These are phyloP conservation scores for Eclectus roratus DNA, from an alignment of 2,113 vertebrate species.

Conservation along the genomic window DNA sequence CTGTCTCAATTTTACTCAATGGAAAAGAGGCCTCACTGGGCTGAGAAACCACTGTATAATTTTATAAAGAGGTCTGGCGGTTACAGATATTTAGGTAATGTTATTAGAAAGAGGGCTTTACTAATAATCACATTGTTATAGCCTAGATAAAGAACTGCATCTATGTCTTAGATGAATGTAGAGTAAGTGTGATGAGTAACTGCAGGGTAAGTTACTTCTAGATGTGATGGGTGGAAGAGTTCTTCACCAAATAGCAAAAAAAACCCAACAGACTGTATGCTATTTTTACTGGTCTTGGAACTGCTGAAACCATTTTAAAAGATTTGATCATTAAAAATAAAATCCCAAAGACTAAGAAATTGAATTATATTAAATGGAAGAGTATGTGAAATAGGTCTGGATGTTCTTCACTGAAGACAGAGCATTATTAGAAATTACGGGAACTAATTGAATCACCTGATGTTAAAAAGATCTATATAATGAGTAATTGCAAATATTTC, in stretches of 20 bases:
- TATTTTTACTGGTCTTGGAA: not conserved
- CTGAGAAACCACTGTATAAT: not conserved
- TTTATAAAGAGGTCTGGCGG: not conserved
- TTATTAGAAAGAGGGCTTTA: not conserved
- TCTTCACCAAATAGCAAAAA: not conserved
- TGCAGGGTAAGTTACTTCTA: not conserved
- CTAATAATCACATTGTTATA: not conserved
- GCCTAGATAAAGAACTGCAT: not conserved
- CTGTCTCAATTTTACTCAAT: not conserved
- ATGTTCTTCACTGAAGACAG: not conserved
- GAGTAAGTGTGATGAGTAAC: not conserved
- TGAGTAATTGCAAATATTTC: not conserved
- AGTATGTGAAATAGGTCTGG: not conserved
- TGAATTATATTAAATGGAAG: not conserved
- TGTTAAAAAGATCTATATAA: not conserved
- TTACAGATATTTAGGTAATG: not conserved
- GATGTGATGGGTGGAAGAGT: not conserved
- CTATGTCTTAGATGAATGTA: not conserved
- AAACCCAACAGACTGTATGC: not conserved
- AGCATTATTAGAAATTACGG: not conserved
- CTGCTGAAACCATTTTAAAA: not conserved
- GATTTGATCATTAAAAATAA: slow-evolving; percentile 11
- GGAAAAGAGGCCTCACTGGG: not conserved
- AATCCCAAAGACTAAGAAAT: not conserved
- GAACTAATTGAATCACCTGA: not conserved